These are phyloP conservation scores for Callimorpha dominula DNA, from an alignment of 2,888 invertebrate genomes.

Conservation along the genomic window DNA sequence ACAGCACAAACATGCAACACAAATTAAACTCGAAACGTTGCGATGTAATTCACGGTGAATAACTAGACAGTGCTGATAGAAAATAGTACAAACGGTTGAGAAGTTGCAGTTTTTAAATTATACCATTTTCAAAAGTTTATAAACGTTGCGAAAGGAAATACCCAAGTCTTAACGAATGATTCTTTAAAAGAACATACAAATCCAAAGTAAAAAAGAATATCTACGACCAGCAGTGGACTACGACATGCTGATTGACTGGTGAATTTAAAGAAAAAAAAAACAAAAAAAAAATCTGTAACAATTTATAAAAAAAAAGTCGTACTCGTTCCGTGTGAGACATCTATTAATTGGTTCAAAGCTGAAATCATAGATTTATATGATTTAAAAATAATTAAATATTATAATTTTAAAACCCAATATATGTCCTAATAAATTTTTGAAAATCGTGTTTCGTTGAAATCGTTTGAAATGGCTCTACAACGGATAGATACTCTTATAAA, in stretches of 20 bases:
- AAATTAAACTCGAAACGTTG: constrained; percentile 17
- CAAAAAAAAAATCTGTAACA: not conserved
- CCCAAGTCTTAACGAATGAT: not conserved
- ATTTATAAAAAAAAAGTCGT: too few species aligned
- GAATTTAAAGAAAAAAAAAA: not conserved
- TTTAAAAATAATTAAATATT: too few species aligned
- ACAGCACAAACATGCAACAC: constrained; percentile 1
- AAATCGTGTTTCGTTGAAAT: not conserved
- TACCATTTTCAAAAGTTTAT: too few species aligned
- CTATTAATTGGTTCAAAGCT: too few species aligned
- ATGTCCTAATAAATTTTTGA: not conserved
- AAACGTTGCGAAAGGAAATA: too few species aligned
- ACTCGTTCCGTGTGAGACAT: too few species aligned
- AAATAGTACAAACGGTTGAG: too few species aligned
- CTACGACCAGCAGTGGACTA: not conserved
- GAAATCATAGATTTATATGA: too few species aligned
- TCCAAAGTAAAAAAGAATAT: not conserved
- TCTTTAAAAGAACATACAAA: not conserved
- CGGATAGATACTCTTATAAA: constrained; percentile 8
- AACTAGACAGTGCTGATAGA: not conserved
- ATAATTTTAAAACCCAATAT: not conserved
- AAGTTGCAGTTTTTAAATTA: too few species aligned
- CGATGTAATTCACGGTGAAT: constrained; percentile 27
- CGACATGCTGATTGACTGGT: not conserved
- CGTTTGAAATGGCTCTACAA: not conserved